Conservation (phyloP, 2,888 invertebrate genomes). For the Colostygia pectinataria region DNA sequence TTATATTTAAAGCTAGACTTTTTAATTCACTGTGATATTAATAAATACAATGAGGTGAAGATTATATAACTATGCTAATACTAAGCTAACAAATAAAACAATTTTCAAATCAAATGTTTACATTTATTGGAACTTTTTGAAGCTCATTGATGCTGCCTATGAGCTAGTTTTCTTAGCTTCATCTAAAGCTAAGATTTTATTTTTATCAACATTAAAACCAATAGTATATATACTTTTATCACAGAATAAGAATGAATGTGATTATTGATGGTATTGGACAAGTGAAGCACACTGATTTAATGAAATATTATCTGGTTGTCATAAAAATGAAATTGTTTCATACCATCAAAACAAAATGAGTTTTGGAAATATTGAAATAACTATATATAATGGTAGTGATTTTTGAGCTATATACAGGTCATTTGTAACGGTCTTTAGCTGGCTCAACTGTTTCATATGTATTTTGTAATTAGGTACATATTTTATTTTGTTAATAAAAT, state of each 20-base stretch:
- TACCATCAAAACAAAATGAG: too few relatives aligned
- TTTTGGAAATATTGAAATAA: too few relatives aligned
- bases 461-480: too few relatives aligned
- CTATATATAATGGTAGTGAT: too few relatives aligned
- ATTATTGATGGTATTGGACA: too few relatives aligned
- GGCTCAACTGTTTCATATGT: too few relatives aligned
- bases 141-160: slow-evolving; percentile 46
- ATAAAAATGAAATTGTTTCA: too few relatives aligned
- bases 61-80: not conserved
- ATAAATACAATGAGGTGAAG: not conserved
- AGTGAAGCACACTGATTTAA: too few relatives aligned
- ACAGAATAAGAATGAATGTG: slow-evolving; percentile 37
- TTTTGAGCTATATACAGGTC: too few relatives aligned
- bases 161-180: slow-evolving; percentile 30
- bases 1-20: not conserved
- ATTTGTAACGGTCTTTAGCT: too few relatives aligned
- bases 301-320: too few relatives aligned
- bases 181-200: slow-evolving; percentile 17
- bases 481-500: not conserved
- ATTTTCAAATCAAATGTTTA: slow-evolving; percentile 23
- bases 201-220: slow-evolving; percentile 34
- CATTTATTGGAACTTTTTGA: slow-evolving; percentile 50
- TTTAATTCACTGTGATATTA: slow-evolving; percentile 26
- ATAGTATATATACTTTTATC: slow-evolving; percentile 43
- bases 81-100: slow-evolving; percentile 35